Evolutionary conservation across 2,888 invertebrate genomes (phyloP).

Genomic region (Minunthozetes semirufus): DNA sequence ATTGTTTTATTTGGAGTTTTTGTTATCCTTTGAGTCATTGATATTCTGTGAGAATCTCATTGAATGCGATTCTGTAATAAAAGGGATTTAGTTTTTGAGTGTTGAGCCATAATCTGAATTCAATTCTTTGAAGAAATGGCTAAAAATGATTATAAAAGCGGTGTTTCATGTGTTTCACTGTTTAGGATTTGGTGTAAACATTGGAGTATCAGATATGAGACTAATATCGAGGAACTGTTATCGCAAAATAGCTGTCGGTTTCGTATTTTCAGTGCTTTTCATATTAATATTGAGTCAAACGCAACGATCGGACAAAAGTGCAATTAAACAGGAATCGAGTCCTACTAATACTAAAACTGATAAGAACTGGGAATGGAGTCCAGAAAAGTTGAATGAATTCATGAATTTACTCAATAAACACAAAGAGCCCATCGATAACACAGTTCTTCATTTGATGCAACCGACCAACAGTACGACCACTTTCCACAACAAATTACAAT

Average conservation of each 20-base stretch:
- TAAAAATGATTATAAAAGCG: too few relatives aligned
- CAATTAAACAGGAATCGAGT: background rate
- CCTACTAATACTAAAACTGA: background rate
- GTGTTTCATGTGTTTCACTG: too few relatives aligned
- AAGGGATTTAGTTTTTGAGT: too few relatives aligned
- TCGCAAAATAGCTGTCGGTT: background rate
- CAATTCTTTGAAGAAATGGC: too few relatives aligned
- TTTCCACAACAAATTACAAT: background rate
- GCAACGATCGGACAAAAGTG: background rate
- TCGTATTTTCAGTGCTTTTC: background rate
- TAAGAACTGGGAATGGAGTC: slow-evolving; percentile 20
- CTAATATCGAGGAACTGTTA: slow-evolving; percentile 9
- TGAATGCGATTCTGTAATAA: too few relatives aligned
- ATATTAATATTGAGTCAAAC: background rate
- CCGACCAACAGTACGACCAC: background rate
- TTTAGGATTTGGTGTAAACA: background rate
- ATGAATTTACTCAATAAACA: slow-evolving; percentile 17
- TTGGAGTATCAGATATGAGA: background rate
- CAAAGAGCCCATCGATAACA: slow-evolving; percentile 3
- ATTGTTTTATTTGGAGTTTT: too few relatives aligned
- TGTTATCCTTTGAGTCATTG: too few relatives aligned
- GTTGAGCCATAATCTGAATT: too few relatives aligned
- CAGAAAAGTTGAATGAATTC: slow-evolving; percentile 13
- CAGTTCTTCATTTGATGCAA: background rate
- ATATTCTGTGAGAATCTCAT: too few relatives aligned